Percentiles rank a stretch among this genome's conserved stretches.
Evolutionary conservation across 2,797 vertebrate species (phyloP).

Genomic region (Odontamblyopus lacepedii): DNA sequence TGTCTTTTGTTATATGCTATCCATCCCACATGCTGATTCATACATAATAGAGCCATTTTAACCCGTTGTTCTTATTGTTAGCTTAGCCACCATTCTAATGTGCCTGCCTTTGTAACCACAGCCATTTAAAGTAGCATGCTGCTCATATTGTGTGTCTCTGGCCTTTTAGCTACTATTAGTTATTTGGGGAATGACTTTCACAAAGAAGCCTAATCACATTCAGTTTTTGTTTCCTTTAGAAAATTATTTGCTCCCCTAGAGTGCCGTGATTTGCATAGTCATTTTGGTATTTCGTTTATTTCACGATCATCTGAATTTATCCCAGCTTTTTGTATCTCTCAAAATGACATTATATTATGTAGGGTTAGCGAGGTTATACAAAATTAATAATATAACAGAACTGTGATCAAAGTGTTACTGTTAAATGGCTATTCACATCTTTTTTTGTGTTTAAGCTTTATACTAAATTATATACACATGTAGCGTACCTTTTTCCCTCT

Average conservation of each 20-base stretch:
- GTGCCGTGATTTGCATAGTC: neutral
- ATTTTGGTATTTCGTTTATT: neutral
- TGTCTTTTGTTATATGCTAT: slow-evolving; percentile 10
- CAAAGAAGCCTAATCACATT: neutral
- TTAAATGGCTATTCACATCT: neutral
- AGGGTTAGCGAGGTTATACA: neutral
- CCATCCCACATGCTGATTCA: neutral
- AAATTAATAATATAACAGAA: neutral
- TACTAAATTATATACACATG: neutral
- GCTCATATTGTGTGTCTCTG: neutral
- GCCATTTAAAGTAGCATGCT: neutral
- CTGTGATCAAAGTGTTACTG: neutral
- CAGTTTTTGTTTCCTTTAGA: neutral
- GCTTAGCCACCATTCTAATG: slow-evolving; percentile 3
- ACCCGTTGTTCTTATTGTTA: neutral
- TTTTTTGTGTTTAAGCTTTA: neutral
- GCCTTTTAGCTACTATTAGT: neutral
- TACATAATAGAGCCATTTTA: slow-evolving; percentile 7
- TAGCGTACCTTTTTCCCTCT: neutral
- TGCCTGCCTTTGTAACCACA: slow-evolving; percentile 7
- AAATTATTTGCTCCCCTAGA: neutral
- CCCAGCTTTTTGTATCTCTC: neutral
- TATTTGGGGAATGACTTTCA: neutral
- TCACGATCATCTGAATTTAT: neutral
- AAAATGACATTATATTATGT: neutral